Evolutionary conservation across 2,113 vertebrate species (phyloP).

Genomic region (Ancistrus triradiatus): DNA sequence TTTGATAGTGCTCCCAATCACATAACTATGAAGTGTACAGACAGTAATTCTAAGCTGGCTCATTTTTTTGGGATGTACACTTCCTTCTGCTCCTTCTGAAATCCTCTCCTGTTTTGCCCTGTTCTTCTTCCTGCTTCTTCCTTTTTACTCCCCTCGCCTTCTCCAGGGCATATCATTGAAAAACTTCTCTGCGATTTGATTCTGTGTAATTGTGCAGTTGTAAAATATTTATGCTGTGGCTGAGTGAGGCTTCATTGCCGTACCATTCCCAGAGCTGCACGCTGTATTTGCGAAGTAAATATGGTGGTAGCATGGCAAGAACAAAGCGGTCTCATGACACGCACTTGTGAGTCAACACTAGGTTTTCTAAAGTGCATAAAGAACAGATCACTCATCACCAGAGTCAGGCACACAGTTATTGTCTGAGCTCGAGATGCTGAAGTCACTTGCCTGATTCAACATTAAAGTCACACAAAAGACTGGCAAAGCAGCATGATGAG

Average conservation of each 20-base stretch:
- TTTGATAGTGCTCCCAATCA: no score
- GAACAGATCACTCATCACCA: slow-evolving; percentile 55
- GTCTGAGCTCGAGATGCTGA: slow-evolving; percentile 56
- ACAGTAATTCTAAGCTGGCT: no score
- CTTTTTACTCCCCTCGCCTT: neutral
- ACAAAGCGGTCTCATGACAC: slow-evolving; percentile 50
- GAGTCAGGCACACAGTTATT: slow-evolving; percentile 48
- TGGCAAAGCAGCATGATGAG: slow-evolving; percentile 58
- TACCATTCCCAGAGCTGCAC: slow-evolving; percentile 50
- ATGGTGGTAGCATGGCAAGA: slow-evolving; percentile 51
- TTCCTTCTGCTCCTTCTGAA: slow-evolving; percentile 36
- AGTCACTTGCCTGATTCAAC: slow-evolving; percentile 52
- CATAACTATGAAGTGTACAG: no score
- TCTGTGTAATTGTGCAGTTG: slow-evolving; percentile 59
- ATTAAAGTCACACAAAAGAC: slow-evolving; percentile 54
- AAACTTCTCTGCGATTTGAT: slow-evolving; percentile 58
- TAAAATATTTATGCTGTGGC: slow-evolving; percentile 63
- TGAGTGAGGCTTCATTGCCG: slow-evolving; percentile 48
- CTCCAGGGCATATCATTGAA: slow-evolving; percentile 46
- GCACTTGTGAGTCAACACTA: slow-evolving; percentile 47
- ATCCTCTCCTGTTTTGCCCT: no score
- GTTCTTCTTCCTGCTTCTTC: slow-evolving; percentile 12
- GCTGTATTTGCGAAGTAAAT: slow-evolving; percentile 52
- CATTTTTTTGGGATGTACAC: neutral
- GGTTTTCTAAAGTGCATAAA: slow-evolving; percentile 52